phyloP scores from a whole-genome alignment of 2,888 invertebrate genomes.

The Lacanobia wlatinum region DNA sequence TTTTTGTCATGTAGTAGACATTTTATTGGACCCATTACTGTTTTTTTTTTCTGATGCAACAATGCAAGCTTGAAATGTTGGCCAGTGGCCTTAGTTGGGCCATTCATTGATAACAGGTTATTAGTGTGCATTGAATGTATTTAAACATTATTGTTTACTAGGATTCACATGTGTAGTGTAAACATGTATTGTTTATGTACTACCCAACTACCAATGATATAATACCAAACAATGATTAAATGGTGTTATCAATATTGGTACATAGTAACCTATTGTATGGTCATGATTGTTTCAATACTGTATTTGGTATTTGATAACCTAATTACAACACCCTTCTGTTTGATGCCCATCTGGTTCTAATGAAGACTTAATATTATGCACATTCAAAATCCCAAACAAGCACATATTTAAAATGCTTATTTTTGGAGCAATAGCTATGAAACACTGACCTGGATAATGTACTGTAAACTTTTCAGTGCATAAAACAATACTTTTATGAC shows the following conservation, averaged over 20 bases:
- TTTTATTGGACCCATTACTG: slow-evolving; percentile 71
- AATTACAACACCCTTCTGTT: slow-evolving; percentile 15
- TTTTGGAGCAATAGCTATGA: slow-evolving; percentile 15
- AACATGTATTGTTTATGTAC: slow-evolving; percentile 64
- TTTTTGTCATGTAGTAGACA: slow-evolving; percentile 80
- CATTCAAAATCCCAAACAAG: background rate
- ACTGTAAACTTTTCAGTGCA: slow-evolving; percentile 43
- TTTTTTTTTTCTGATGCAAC: slow-evolving; percentile 64
- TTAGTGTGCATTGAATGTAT: slow-evolving; percentile 43
- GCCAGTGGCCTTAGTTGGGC: slow-evolving; percentile 38
- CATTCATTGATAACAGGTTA: slow-evolving; percentile 60
- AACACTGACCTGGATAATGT: slow-evolving; percentile 47
- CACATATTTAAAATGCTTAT: background rate
- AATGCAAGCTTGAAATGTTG: slow-evolving; percentile 52
- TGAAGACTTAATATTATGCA: background rate
- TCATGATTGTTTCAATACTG: slow-evolving; percentile 31
- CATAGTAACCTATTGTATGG: slow-evolving; percentile 29
- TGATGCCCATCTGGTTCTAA: slow-evolving; percentile 3
- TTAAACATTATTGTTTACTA: slow-evolving; percentile 60
- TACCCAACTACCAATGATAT: slow-evolving; percentile 44
- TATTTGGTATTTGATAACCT: slow-evolving; percentile 41
- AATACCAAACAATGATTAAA: slow-evolving; percentile 48
- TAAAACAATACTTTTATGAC: slow-evolving; percentile 42
- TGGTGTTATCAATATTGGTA: slow-evolving; percentile 54
- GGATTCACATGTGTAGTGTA: slow-evolving; percentile 47